Conservation (phyloP, 30 jellyfish, hydroid and myxozoan genomes). For the Turritopsis dohrnii region DNA sequence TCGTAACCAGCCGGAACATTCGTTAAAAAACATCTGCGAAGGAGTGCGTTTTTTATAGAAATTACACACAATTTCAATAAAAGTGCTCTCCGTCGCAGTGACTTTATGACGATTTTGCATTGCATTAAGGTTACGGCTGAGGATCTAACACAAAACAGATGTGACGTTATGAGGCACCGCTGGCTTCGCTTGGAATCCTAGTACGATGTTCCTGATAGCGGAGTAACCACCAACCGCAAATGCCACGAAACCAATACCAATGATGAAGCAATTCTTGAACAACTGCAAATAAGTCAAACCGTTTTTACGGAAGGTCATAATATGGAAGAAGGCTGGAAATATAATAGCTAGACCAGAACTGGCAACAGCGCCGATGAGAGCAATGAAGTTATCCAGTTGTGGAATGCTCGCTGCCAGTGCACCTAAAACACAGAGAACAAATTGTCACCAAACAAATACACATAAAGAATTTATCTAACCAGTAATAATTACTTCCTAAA, state of each 20-base stretch:
- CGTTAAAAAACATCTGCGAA: too few species aligned
- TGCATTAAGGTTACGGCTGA: neutral
- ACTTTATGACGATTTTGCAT: too few species aligned
- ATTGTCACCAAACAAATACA: neutral
- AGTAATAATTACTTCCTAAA: too few species aligned
- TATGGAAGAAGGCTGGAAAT: constrained; percentile 89
- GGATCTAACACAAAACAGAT: neutral
- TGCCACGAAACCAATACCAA: constrained; percentile 59
- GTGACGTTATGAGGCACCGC: neutral
- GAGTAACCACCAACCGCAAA: constrained; percentile 77
- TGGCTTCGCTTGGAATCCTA: constrained; percentile 47
- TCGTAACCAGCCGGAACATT: too few species aligned
- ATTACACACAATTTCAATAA: too few species aligned
- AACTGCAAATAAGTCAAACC: constrained; percentile 51
- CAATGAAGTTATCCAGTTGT: constrained; percentile 81
- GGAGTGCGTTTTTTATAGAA: too few species aligned
- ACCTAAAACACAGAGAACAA: constrained; percentile 34
- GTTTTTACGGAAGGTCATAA: constrained; percentile 66
- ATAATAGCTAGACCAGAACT: constrained; percentile 94
- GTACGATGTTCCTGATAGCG: constrained; percentile 58
- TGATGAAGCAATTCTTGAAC: constrained; percentile 53
- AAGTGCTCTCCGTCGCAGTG: too few species aligned
- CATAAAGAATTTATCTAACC: neutral
- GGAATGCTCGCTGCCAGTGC: constrained; percentile 93
- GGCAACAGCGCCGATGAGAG: constrained; percentile 88